A percentile compares a stretch with the other conserved stretches of the same genome.
phyloP scores from a whole-genome alignment of 2,113 vertebrate genomes.

The Brachypteracias leptosomus region DNA sequence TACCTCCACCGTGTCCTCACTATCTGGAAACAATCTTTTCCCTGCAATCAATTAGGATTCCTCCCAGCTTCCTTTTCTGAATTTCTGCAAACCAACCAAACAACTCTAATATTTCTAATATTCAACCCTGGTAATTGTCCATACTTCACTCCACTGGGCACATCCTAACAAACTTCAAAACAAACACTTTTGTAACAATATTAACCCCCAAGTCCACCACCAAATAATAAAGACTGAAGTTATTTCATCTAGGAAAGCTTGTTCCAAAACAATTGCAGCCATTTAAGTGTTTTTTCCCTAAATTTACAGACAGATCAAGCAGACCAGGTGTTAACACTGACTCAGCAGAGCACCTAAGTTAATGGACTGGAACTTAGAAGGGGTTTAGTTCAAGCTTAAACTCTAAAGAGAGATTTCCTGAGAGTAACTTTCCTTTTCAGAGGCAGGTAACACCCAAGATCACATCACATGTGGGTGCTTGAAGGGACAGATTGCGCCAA shows the following conservation, averaged over 20 bases:
- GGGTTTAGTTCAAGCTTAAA: neutral
- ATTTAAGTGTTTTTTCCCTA: rapidly evolving
- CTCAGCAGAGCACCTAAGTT: neutral
- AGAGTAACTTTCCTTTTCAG: neutral
- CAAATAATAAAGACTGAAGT: neutral
- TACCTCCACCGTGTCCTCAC: neutral
- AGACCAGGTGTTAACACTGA: neutral
- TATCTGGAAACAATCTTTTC: neutral
- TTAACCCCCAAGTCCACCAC: neutral
- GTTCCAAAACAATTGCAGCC: neutral
- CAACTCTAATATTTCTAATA: neutral
- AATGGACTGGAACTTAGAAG: neutral
- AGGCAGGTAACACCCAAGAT: neutral
- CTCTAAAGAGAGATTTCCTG: neutral
- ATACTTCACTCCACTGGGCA: neutral
- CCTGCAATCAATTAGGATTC: neutral
- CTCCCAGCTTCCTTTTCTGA: neutral
- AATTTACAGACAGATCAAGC: neutral
- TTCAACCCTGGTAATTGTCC: neutral
- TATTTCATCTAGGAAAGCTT: neutral
- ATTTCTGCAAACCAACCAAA: neutral
- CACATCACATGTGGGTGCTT: neutral
- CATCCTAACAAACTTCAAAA: neutral
- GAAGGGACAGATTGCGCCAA: neutral
- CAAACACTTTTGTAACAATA: neutral